A percentile compares a stretch with the other conserved stretches of the same genome.
These are phyloP conservation scores for Notiomystis cincta DNA, from an alignment of 2,113 vertebrate species.

Conservation along the genomic window DNA sequence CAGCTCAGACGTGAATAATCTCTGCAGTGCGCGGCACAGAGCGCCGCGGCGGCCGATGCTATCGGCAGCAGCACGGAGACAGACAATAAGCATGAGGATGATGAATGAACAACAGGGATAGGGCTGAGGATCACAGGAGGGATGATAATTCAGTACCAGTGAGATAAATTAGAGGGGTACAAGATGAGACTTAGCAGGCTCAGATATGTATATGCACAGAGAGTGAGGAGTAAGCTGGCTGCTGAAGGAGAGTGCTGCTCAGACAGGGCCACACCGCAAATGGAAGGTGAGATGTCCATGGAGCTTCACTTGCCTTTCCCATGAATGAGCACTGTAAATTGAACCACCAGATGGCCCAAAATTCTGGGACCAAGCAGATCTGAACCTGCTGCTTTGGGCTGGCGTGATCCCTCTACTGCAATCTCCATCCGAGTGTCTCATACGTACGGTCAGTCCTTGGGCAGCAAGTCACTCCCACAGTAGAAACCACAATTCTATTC, in stretches of 20 bases:
- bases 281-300: neutral
- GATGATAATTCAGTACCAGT: neutral
- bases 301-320: neutral
- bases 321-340: fast-evolving
- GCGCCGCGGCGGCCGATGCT: neutral
- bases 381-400: neutral
- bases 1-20: neutral
- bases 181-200: neutral
- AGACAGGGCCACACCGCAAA: fast-evolving
- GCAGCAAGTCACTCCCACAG: fast-evolving
- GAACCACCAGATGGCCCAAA: neutral
- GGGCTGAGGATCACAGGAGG: neutral
- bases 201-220: neutral
- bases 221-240: neutral
- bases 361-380: neutral
- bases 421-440: neutral
- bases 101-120: neutral
- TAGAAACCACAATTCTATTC: neutral
- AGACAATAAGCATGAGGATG: neutral
- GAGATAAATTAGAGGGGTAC: constrained; percentile 5
- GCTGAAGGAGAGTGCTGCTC: neutral
- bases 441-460: fast-evolving
- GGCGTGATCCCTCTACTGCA: neutral
- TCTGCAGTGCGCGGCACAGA: neutral
- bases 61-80: neutral